These are phyloP conservation scores for Odocoileus hemionus DNA, from an alignment of 2,113 vertebrate genomes.

Conservation along the genomic window DNA sequence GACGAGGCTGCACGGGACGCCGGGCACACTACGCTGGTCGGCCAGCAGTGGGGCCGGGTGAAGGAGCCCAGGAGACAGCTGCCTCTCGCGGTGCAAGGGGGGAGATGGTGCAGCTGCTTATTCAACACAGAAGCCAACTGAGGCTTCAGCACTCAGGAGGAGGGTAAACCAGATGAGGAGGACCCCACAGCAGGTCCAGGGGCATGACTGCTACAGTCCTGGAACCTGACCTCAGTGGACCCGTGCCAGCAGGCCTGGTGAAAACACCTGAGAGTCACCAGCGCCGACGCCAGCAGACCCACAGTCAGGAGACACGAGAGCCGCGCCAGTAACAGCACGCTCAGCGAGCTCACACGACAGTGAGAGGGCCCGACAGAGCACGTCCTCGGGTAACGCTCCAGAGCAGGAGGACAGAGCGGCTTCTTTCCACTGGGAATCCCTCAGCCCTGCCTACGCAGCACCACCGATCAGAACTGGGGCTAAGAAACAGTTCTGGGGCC, in stretches of 20 bases:
- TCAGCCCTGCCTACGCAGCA: accelerated
- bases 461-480: not conserved
- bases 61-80: not conserved
- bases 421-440: not conserved
- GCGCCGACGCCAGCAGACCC: not conserved
- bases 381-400: not conserved
- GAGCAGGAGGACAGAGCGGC: accelerated
- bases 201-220: not conserved
- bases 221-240: not conserved
- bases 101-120: not conserved
- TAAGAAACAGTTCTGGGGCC: not conserved
- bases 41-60: too few relatives aligned
- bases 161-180: not conserved
- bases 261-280: not conserved
- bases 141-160: accelerated
- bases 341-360: not conserved
- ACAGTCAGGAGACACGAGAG: accelerated
- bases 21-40: accelerated
- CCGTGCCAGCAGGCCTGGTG: not conserved
- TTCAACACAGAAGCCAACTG: not conserved
- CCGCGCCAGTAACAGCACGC: not conserved
- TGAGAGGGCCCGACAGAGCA: not conserved
- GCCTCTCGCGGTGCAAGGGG: accelerated
- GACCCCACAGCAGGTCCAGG: not conserved
- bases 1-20: not conserved